Evolutionary conservation across 1,140 invertebrate genomes (phyloP).

Genomic region (Drosophila nigrodunni): DNA sequence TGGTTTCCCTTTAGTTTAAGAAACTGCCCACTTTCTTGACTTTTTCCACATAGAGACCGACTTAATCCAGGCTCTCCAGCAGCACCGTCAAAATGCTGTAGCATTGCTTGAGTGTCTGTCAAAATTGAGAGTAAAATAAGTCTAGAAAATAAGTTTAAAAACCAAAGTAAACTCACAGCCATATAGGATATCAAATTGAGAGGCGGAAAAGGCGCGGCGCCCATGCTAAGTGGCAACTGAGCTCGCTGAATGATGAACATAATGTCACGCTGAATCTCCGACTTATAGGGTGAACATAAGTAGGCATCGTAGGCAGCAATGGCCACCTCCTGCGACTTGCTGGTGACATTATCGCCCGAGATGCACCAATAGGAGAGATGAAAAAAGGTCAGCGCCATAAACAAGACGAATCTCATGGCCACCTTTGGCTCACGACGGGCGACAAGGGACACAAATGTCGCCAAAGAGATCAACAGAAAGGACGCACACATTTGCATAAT

Average conservation of each 20-base stretch:
- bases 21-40: too few species aligned
- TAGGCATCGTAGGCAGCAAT: slow-evolving; percentile 49
- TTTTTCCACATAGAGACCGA: not conserved
- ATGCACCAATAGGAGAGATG: slow-evolving; percentile 51
- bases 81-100: slow-evolving; percentile 59
- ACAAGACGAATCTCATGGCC: slow-evolving; percentile 40
- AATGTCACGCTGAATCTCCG: slow-evolving; percentile 21
- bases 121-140: not conserved
- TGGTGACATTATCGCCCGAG: slow-evolving; percentile 54
- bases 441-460: slow-evolving; percentile 44
- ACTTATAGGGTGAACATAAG: slow-evolving; percentile 25
- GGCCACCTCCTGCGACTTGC: slow-evolving; percentile 49
- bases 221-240: slow-evolving; percentile 41
- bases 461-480: slow-evolving; percentile 53
- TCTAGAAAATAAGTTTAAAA: not conserved
- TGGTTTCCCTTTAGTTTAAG: too few species aligned
- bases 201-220: slow-evolving; percentile 40
- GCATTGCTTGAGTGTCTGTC: slow-evolving; percentile 60
- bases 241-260: slow-evolving; percentile 45
- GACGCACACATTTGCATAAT: slow-evolving; percentile 47
- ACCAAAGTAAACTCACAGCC: slow-evolving; percentile 36
- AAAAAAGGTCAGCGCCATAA: slow-evolving; percentile 40
- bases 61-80: slow-evolving; percentile 52
- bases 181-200: slow-evolving; percentile 54
- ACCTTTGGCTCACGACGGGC: slow-evolving; percentile 37